These are phyloP conservation scores for Acanthococcus lagerstroemiae DNA, from an alignment of 2,888 invertebrate genomes.

Conservation along the genomic window DNA sequence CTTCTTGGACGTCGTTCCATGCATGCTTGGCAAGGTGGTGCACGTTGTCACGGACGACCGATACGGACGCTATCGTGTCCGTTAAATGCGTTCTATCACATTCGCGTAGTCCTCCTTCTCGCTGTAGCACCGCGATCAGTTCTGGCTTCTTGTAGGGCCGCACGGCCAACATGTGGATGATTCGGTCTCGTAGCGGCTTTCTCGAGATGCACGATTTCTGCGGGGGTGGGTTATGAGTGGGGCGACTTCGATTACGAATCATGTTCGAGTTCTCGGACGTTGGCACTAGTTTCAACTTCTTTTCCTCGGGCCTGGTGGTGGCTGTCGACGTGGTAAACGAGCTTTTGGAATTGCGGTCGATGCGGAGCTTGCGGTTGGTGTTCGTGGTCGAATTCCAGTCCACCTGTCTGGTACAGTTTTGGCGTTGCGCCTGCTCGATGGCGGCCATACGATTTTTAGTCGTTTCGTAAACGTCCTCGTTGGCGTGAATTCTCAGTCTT, in stretches of 20 bases:
- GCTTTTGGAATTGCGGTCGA: slow-evolving; percentile 3
- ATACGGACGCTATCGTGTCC: slow-evolving; percentile 54
- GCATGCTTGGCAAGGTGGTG: slow-evolving; percentile 75
- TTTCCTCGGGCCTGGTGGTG: neutral
- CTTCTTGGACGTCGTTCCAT: slow-evolving; percentile 88
- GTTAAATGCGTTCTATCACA: slow-evolving; percentile 67
- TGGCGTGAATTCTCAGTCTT: slow-evolving; percentile 86
- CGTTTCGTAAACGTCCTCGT: slow-evolving; percentile 89
- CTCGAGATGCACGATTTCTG: slow-evolving; percentile 7
- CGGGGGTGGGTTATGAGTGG: slow-evolving; percentile 5
- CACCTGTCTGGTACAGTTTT: slow-evolving; percentile 40
- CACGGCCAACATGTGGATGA: slow-evolving; percentile 86
- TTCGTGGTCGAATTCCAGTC: slow-evolving; percentile 6
- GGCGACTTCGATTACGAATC: slow-evolving; percentile 7
- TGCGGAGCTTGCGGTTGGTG: slow-evolving; percentile 9
- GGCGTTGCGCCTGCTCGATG: slow-evolving; percentile 84
- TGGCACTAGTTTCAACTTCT: neutral
- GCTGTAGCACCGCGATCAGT: slow-evolving; percentile 65
- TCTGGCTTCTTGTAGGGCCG: slow-evolving; percentile 90
- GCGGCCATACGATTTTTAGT: slow-evolving; percentile 85
- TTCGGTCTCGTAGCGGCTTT: slow-evolving; percentile 45
- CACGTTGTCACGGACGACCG: slow-evolving; percentile 75
- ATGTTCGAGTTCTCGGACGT: neutral
- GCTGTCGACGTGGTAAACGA: neutral
- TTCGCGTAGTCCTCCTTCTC: slow-evolving; percentile 82